These are phyloP conservation scores for Mormoops blainvillei DNA, from an alignment of 2,113 vertebrate species.

Conservation along the genomic window DNA sequence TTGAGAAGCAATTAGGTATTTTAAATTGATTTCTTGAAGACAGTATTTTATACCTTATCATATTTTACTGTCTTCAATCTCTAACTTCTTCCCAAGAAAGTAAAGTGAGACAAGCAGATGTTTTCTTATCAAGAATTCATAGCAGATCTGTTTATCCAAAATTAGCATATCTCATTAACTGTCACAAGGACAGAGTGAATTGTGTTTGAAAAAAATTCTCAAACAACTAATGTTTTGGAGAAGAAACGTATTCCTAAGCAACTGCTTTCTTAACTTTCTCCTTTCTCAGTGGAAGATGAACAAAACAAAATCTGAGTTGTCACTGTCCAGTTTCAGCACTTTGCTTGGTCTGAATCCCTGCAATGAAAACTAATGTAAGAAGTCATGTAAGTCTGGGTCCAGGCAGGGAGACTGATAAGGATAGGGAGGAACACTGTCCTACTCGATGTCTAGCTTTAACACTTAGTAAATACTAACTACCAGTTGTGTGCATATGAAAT, in stretches of 20 bases:
- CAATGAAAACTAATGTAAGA: not conserved
- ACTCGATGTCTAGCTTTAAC: not conserved
- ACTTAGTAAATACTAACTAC: not conserved
- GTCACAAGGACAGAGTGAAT: slow-evolving; percentile 80
- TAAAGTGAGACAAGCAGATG: slow-evolving; percentile 76
- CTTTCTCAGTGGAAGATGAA: not conserved
- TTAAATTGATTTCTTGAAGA: slow-evolving; percentile 68
- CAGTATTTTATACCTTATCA: slow-evolving; percentile 27
- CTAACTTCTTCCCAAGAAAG: slow-evolving; percentile 67
- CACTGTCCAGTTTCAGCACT: not conserved
- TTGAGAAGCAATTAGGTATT: slow-evolving; percentile 66
- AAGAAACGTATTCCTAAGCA: slow-evolving; percentile 22
- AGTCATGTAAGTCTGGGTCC: not conserved
- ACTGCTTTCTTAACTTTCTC: slow-evolving; percentile 35
- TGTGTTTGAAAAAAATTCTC: slow-evolving; percentile 74
- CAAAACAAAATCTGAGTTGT: not conserved
- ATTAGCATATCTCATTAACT: slow-evolving; percentile 85
- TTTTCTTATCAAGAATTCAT: slow-evolving; percentile 84
- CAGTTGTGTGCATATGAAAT: not conserved
- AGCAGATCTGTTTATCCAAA: slow-evolving; percentile 79
- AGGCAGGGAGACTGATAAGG: not conserved
- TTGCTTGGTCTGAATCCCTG: not conserved
- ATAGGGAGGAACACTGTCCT: not conserved
- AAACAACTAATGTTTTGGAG: slow-evolving; percentile 62
- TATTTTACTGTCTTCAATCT: slow-evolving; percentile 64